Base-by-base conservation (phyloP, 2,797 vertebrate species). In the Sebastes wilsoni region DNA sequence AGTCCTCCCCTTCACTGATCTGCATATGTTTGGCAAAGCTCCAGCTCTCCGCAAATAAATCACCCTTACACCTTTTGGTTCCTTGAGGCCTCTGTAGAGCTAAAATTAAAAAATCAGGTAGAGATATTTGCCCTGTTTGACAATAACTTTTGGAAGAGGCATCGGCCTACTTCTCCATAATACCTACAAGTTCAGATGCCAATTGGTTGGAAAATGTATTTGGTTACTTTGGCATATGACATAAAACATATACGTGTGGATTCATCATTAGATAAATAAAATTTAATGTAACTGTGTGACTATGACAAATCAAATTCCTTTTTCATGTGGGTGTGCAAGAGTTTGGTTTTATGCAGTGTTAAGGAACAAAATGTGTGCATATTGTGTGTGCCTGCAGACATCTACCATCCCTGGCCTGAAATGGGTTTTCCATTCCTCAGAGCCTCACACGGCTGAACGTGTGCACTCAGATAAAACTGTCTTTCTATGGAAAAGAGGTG, bases 401-500 rank as follows among this genome's bases (percentile, higher is more conserved):
- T 66, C 65, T 5, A 27, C 70, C 32, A 62, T 75, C 62, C 55
- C 27, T 16, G 52, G n/a, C 70, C 46, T 78, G 52, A 52, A 84
- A 56, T 36, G 42, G 23, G 38, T 77, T 69, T 66, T 77, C 22
- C 20, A 58, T 69, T 74, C 59, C 22, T 36, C 11, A 18, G 46
- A 67, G 38, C 30, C 32, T 68, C 68, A 52, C 65, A 30, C 20
- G 60, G 66, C 60, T 54, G 36, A 75, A 59, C 20, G 10, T 23
- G 52, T 30, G 36, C 30, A 70, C 42, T n/a, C 32, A 73, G 30
- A 58, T 60, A 66, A 61, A 79, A 67, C 16, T 6, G 58, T 1
- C 55, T 82, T 88, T 67, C 80, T 74, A 79, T 75, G 65, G 62
- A 46, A 85, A 78, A 23, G 60, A 77, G 65, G 25, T 56, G n/a